These are phyloP conservation scores for Perca fluviatilis DNA, from an alignment of 2,113 vertebrate genomes.

Conservation along the genomic window DNA sequence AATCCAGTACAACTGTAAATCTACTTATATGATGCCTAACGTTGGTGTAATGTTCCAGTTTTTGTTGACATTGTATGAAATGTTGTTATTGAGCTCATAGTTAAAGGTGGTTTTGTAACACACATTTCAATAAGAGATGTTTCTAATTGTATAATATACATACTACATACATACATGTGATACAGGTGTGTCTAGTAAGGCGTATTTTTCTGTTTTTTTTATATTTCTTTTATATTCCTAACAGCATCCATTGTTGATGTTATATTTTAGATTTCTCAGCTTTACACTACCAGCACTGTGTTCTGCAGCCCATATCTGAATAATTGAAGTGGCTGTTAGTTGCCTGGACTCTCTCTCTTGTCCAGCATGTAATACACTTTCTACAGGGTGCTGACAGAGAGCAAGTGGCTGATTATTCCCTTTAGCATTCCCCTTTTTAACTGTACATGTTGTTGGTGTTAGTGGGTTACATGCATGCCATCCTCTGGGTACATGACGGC, in stretches of 20 bases:
- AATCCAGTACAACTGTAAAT: background rate
- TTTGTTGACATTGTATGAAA: background rate
- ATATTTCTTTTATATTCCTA: background rate
- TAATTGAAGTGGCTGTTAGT: conserved; percentile 78
- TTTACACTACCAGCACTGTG: conserved; percentile 18
- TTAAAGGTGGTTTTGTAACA: background rate
- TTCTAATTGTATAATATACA: background rate
- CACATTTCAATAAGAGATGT: background rate
- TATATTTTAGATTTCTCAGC: conserved; percentile 18
- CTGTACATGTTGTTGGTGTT: background rate
- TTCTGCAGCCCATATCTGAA: conserved; percentile 69
- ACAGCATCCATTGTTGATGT: background rate
- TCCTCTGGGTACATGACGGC: background rate
- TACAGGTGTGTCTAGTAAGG: no score
- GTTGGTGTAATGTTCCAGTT: background rate
- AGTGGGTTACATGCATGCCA: background rate
- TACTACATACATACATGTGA: no score
- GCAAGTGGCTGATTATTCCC: conserved; percentile 9
- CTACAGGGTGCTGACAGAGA: conserved; percentile 45
- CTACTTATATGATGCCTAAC: background rate
- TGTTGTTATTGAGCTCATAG: background rate
- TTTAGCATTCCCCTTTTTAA: background rate
- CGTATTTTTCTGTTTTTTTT: background rate
- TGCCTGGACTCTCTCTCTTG: conserved; percentile 63
- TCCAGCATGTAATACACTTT: conserved; percentile 60